phyloP scores from a whole-genome alignment of 2,113 vertebrate genomes.

The Silurus meridionalis region DNA sequence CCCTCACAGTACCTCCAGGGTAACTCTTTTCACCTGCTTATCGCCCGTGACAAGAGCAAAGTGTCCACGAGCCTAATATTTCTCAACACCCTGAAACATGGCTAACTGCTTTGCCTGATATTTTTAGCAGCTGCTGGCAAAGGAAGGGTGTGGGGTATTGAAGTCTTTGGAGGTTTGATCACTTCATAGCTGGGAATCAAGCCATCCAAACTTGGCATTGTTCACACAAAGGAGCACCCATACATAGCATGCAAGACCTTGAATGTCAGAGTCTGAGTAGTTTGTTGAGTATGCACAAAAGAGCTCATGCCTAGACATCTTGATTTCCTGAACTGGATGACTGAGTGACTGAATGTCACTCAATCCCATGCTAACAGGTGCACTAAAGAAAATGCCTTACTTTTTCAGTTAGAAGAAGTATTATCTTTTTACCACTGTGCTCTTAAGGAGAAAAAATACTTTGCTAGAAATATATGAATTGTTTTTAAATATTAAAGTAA shows the following conservation, averaged over 20 bases:
- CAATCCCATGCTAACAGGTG: not conserved
- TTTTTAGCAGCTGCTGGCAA: conserved; percentile 64
- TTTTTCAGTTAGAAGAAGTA: not conserved
- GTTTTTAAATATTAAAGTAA: not conserved
- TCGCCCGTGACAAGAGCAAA: conserved; percentile 63
- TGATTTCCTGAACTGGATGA: conserved; percentile 13
- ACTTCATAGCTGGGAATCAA: conserved; percentile 48
- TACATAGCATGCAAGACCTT: conserved; percentile 33
- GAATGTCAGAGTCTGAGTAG: conserved; percentile 46
- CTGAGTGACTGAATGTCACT: not conserved
- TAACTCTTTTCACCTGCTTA: conserved; percentile 68
- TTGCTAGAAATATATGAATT: not conserved
- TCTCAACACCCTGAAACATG: conserved; percentile 57
- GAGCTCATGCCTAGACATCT: conserved; percentile 16
- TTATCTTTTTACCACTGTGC: not conserved
- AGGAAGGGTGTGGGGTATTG: conserved; percentile 51
- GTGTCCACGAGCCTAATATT: conserved; percentile 64
- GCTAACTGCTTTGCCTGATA: conserved; percentile 57
- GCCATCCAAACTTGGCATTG: conserved; percentile 49
- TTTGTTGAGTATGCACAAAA: conserved; percentile 32
- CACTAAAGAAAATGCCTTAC: not conserved
- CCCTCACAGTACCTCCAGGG: conserved; percentile 57
- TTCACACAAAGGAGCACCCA: conserved; percentile 38
- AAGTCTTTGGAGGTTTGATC: conserved; percentile 42
- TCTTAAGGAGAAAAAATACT: not conserved